A percentile compares a stretch with the other conserved stretches of the same genome.
phyloP scores from a whole-genome alignment of 2,888 invertebrate genomes.

The Tenthredo scrophulariae region DNA sequence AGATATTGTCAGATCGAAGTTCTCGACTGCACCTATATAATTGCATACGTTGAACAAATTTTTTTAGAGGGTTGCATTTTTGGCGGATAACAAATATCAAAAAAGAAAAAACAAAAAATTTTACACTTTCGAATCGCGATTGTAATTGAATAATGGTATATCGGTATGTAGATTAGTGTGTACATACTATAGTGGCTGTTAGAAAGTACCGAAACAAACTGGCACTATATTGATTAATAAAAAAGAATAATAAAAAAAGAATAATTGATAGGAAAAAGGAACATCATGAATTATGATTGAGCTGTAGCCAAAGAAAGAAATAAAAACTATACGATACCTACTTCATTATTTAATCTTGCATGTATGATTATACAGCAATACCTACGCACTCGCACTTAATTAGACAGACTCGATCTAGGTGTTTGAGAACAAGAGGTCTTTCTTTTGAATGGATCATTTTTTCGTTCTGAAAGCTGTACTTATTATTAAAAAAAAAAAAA shows the following conservation, averaged over 20 bases:
- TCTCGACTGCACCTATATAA: background rate
- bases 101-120: background rate
- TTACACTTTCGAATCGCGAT: background rate
- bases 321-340: background rate
- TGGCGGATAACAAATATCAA: background rate
- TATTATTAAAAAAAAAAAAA: background rate
- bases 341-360: background rate
- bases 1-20: background rate
- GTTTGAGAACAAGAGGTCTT: background rate
- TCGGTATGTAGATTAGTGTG: background rate
- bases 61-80: background rate
- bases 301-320: constrained; percentile 1
- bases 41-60: background rate
- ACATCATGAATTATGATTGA: background rate
- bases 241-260: background rate
- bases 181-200: constrained; percentile 4
- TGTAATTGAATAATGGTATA: background rate
- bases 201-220: constrained; percentile 18
- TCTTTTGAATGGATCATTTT: background rate
- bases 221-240: background rate
- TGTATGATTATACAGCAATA: background rate
- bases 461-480: background rate
- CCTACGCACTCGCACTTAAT: background rate
- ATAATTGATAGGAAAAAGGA: background rate
- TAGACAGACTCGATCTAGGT: background rate